Evolutionary conservation across 2,113 vertebrate species (phyloP), one percentile per base, ranked within the genome.

Genomic region (Channa maculata): DNA sequence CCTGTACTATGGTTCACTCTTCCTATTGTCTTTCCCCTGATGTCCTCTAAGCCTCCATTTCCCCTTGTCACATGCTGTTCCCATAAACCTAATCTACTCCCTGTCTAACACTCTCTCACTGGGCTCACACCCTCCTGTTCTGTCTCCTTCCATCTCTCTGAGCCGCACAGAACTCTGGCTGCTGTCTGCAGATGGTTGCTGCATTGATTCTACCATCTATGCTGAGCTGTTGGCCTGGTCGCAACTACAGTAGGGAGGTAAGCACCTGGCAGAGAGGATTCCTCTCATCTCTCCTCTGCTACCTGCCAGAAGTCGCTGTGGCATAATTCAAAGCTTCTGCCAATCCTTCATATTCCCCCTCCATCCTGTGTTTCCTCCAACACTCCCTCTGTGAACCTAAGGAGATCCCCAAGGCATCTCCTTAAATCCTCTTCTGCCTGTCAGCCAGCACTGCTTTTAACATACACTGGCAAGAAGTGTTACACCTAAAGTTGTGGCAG

Each of bases 391-490:
- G 34, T 6, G 6, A 77, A 71, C 63, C 65, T 58, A 63, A 59
- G 65, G 52, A 68, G 51, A 38, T 79, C 81, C 65, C 65, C 15
- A 46, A 68, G 79, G 67, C 65, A 37, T 14, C 77, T 68, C 68
- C 65, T 83, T 74, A 55, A 77, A 79, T 57, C 70, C 68, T 55
- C 24, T 46, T 55, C 63, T 24, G 46, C 46, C 50, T 2, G 68
- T 37, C 60, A 61, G 68, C 65, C 81, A 85, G 71, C 80, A 44
- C 60, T 10, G 64, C 64, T 75, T 75, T 82, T 37, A 78, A 93
- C 43, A 75, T 66, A 64, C 68, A 44, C 65, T 9, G 24, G 59
- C 34, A 33, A 3, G 9, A 71, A 57, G 12, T 53, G 59, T 53
- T 70, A 52, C 51, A 71, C 57, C 73, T 77, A 62, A 24, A 37